Percentiles rank a stretch among this genome's conserved stretches.
phyloP scores from a whole-genome alignment of 2,888 invertebrate species.

The Tetragonisca angustula region DNA sequence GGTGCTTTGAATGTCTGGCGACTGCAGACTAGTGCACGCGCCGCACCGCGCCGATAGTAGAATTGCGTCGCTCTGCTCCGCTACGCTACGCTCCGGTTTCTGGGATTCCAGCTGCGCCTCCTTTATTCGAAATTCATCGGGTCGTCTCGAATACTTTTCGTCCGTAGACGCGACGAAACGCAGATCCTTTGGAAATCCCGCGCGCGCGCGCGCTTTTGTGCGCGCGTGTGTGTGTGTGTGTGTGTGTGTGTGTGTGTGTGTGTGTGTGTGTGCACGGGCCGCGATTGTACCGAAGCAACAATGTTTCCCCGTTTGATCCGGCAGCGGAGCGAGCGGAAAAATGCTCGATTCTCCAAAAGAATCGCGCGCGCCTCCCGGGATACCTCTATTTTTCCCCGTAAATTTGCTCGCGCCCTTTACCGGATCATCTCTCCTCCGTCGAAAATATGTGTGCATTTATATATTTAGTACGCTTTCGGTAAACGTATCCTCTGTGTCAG shows the following conservation, averaged over 20 bases:
- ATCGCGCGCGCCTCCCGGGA: constrained; percentile 20
- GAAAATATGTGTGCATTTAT: background rate
- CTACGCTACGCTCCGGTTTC: constrained; percentile 3
- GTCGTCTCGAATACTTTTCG: constrained; percentile 60
- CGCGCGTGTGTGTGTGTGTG: too few relatives aligned
- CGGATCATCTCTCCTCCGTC: background rate
- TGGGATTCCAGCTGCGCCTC: constrained; percentile 42
- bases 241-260: too few relatives aligned
- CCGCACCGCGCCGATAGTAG: background rate
- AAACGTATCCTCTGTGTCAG: background rate
- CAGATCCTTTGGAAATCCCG: constrained; percentile 44
- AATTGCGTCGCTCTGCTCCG: background rate
- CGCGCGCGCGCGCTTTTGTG: background rate
- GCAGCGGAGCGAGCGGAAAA: constrained; percentile 24
- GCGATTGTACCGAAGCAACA: constrained; percentile 51
- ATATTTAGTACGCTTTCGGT: background rate
- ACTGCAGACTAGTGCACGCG: background rate
- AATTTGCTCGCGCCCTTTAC: constrained; percentile 16
- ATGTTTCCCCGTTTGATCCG: constrained; percentile 58
- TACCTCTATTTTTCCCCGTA: constrained; percentile 31
- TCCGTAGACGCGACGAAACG: constrained; percentile 4
- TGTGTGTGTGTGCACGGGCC: constrained; percentile 8
- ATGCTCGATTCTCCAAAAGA: constrained; percentile 45
- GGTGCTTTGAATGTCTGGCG: constrained; percentile 20
- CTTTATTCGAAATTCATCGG: constrained; percentile 60